Evolutionary conservation across 2,797 vertebrate species (phyloP).

Genomic region (Hybognathus amarus): DNA sequence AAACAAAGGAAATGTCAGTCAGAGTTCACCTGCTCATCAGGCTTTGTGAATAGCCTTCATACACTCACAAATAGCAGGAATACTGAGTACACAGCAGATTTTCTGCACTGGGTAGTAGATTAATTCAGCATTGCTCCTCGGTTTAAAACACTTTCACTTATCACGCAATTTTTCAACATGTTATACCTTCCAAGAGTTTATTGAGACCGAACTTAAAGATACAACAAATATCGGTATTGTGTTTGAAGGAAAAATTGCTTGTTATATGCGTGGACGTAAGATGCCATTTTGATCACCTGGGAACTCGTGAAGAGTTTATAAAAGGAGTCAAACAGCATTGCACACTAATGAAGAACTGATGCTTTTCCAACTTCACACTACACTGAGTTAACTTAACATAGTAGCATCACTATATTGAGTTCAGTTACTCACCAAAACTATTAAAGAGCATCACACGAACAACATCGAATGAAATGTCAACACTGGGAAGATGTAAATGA

Average conservation of each 20-base stretch:
- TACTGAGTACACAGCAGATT: constrained; percentile 6
- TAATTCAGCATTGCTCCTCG: constrained; percentile 10
- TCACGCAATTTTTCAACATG: no score
- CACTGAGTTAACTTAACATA: background rate
- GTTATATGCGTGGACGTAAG: no score
- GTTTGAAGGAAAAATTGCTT: no score
- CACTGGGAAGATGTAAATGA: background rate
- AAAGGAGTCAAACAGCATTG: no score
- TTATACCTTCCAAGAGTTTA: no score
- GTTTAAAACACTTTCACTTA: background rate
- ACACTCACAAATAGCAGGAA: constrained; percentile 7
- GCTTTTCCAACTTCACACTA: background rate
- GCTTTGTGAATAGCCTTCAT: constrained; percentile 3
- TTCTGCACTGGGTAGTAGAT: constrained; percentile 16
- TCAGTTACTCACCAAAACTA: background rate
- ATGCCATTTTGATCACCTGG: no score
- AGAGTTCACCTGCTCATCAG: constrained; percentile 29
- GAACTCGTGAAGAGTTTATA: no score
- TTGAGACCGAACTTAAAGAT: no score
- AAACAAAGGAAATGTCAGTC: constrained; percentile 16
- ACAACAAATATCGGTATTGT: no score
- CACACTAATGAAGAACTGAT: no score
- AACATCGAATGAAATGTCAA: background rate
- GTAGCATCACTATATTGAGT: background rate
- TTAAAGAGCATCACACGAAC: background rate